Evolutionary conservation across 2,888 invertebrate species (phyloP).

Genomic region (Megamerina dolium): DNA sequence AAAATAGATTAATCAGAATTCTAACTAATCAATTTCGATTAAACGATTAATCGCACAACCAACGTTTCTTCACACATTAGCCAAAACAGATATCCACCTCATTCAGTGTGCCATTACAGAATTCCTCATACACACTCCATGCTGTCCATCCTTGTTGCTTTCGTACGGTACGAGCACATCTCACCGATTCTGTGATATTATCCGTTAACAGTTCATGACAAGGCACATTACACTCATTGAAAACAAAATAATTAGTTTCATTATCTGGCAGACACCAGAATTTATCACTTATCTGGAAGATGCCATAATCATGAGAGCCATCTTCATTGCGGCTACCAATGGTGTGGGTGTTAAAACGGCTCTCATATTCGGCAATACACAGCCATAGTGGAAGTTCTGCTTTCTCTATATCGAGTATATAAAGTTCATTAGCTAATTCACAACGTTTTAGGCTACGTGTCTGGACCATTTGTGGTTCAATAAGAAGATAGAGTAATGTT

Average conservation of each 20-base stretch:
- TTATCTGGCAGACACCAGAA: conserved; percentile 43
- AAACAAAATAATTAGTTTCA: conserved; percentile 22
- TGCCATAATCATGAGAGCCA: conserved; percentile 49
- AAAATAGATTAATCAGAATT: too few species aligned
- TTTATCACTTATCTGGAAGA: conserved; percentile 48
- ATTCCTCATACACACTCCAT: conserved; percentile 41
- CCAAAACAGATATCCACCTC: conserved; percentile 28
- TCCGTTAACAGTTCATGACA: conserved; percentile 40
- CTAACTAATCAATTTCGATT: too few species aligned
- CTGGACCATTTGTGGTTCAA: conserved; percentile 3
- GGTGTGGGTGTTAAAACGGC: conserved; percentile 49
- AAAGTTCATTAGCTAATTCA: conserved; percentile 37
- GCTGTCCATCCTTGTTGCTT: conserved; percentile 43
- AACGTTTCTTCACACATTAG: too few species aligned
- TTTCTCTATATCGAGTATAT: conserved; percentile 42
- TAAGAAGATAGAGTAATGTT: too few species aligned
- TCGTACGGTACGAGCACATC: conserved; percentile 38
- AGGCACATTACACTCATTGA: conserved; percentile 41
- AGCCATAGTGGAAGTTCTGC: conserved; percentile 37
- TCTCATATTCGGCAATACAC: conserved; percentile 42
- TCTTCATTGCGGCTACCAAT: conserved; percentile 51
- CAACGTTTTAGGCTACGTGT: conserved; percentile 33
- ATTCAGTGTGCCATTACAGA: conserved; percentile 34
- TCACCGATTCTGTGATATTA: conserved; percentile 38
- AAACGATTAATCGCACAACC: too few species aligned